A percentile compares a stretch with the other conserved stretches of the same genome.
phyloP scores from a whole-genome alignment of 2,113 vertebrate species.

The Eulemur macaco region DNA sequence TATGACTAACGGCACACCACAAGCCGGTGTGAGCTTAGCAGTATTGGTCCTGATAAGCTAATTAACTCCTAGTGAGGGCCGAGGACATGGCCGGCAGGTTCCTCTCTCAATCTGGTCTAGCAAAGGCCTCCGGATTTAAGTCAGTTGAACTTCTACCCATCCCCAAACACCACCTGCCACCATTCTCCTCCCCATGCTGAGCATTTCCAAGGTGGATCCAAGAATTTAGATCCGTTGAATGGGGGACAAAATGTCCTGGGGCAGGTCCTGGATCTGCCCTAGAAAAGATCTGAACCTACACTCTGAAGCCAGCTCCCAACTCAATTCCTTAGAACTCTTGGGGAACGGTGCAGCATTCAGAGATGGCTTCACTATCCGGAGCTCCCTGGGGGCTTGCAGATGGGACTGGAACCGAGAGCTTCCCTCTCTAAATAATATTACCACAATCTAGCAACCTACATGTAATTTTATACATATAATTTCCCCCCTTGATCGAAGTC shows the following conservation, averaged over 20 bases:
- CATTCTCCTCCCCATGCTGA: background rate
- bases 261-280: background rate
- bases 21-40: accelerated
- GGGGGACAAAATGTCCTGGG: background rate
- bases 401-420: background rate
- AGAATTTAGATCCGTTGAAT: background rate
- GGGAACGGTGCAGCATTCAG: background rate
- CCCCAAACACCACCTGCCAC: background rate
- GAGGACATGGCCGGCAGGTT: background rate
- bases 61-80: background rate
- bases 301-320: background rate
- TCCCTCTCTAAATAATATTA: background rate
- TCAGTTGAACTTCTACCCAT: background rate
- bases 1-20: background rate
- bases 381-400: background rate
- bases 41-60: accelerated
- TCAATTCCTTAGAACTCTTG: background rate
- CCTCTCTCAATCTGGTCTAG: too few relatives aligned
- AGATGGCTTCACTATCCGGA: background rate
- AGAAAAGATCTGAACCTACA: background rate
- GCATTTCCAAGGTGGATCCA: background rate
- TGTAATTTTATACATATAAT: background rate
- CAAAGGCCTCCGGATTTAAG: background rate
- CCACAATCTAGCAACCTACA: background rate
- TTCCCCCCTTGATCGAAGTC: background rate